phyloP scores from a whole-genome alignment of 2,113 vertebrate species.

The Xerus inauris region DNA sequence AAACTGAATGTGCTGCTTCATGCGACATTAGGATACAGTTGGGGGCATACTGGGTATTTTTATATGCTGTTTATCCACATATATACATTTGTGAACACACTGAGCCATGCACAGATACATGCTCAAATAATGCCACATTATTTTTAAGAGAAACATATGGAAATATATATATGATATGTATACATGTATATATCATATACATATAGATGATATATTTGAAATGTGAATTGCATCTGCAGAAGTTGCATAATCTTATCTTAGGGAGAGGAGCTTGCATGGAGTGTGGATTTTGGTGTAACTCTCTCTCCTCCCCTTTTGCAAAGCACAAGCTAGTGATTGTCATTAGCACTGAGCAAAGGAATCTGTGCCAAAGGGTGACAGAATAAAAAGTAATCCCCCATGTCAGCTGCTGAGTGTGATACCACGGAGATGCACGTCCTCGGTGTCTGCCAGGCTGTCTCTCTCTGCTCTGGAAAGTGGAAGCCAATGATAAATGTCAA shows the following conservation, averaged over 20 bases:
- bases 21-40: slow-evolving; percentile 6
- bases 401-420: slow-evolving; percentile 64
- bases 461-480: slow-evolving; percentile 63
- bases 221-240: slow-evolving; percentile 46
- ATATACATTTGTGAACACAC: not conserved
- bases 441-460: slow-evolving; percentile 62
- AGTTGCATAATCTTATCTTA: slow-evolving; percentile 13
- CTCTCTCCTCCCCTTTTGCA: not conserved
- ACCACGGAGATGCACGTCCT: not conserved
- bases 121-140: slow-evolving; percentile 57
- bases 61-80: slow-evolving; percentile 65
- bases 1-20: not conserved
- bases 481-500: slow-evolving; percentile 74
- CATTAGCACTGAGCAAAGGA: slow-evolving; percentile 45
- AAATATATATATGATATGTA: not conserved
- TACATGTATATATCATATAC: too few species aligned
- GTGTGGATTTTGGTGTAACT: not conserved
- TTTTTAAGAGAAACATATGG: slow-evolving; percentile 70
- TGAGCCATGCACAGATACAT: slow-evolving; percentile 33
- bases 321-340: slow-evolving; percentile 53
- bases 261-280: not conserved
- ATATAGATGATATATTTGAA: not conserved
- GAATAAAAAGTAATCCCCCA: slow-evolving; percentile 56
- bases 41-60: slow-evolving; percentile 64
- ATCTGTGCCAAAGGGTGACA: slow-evolving; percentile 72